Base-by-base conservation (phyloP, 2,797 vertebrate species). In the Poeciliopsis gracilis region DNA sequence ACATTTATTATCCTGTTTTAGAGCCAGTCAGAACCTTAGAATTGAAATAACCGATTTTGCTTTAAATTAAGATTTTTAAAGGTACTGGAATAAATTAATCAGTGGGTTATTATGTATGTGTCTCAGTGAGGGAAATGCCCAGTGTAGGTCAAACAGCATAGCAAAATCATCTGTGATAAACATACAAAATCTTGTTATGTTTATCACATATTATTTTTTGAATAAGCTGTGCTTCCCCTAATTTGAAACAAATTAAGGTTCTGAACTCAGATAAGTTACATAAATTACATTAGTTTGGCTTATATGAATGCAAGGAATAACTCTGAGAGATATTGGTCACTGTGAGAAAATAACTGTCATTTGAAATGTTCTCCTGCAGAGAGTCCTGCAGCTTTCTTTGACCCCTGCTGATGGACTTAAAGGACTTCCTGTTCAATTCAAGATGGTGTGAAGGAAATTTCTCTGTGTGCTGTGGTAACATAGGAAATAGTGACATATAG, bases 301-400 rank as follows among this genome's bases (percentile, higher is more conserved):
- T 77, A 79, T 72, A 36, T 43, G 61, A 66, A 77, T 66, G 82
- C 49, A 1, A 41, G 73, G 7, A 76, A 73, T 70, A 79, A 82
- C 73, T 59, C 75, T 41, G 77, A 77, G 38, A 88, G 72, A 80
- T 69, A 59, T 73, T 41, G 77, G 73, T 89, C 80, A 89, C 93
- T 92, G 72, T 82, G 84, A 72, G 83, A 80, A 91, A 92, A 91
- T 93, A 90, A 91, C 84, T 84, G 86, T 88, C 85, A 93, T 94
- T 92, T 23, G 70, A 87, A 72, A 80, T 38, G 72, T 79, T 79
- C 85, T 86, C 79, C 89, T 89, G 86, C 82, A 89, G 84, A 85
- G 84, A 89, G 84, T 89, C 87, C 78, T 82, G 71, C 82, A 80
- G 69, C 88, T 91, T 53, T 84, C 30, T 72, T 47, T 83, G 83